Conservation (phyloP, 2,797 vertebrate genomes). For the Sebastes iracundus region DNA sequence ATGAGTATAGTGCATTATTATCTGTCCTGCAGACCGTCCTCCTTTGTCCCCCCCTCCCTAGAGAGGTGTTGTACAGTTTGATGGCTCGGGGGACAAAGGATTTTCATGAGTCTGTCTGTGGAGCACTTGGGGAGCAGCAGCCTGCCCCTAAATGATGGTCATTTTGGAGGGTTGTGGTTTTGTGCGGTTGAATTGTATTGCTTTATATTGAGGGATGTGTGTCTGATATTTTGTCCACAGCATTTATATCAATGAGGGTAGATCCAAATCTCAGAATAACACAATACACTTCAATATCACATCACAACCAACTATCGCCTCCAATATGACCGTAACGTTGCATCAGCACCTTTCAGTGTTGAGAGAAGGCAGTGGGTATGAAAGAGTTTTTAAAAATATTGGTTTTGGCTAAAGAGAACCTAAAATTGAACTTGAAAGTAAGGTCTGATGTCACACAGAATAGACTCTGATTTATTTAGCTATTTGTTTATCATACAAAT, state of each 20-base stretch:
- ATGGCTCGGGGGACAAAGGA: no score
- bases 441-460: neutral
- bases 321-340: neutral
- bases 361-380: neutral
- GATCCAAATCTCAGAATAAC: neutral
- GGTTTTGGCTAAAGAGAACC: neutral
- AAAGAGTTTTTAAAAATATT: neutral
- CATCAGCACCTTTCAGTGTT: neutral
- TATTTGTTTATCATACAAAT: no score
- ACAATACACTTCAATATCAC: neutral
- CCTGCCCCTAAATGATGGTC: neutral
- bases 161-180: neutral
- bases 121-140: no score
- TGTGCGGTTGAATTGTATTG: neutral
- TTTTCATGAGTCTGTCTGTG: no score
- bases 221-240: neutral
- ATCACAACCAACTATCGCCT: neutral
- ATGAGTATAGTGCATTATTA: no score
- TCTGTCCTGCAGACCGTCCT: no score
- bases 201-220: no score
- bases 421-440: neutral
- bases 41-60: no score
- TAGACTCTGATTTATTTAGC: neutral
- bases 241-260: neutral
- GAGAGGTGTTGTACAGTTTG: no score